These are phyloP conservation scores for Apamea crenata DNA, from an alignment of 2,888 invertebrate genomes.

Conservation along the genomic window DNA sequence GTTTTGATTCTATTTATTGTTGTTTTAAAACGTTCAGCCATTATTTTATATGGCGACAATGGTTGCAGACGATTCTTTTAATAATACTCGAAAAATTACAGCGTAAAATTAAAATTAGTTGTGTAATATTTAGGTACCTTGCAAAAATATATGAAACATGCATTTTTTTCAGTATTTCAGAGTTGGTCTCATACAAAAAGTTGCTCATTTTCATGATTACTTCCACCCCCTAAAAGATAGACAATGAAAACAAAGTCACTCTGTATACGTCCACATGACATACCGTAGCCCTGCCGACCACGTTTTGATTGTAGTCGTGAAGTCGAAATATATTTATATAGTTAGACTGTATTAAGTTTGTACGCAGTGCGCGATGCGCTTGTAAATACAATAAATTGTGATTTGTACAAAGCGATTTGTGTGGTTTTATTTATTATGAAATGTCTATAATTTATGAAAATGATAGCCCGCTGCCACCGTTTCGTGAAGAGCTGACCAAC, in stretches of 20 bases:
- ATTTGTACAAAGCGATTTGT: slow-evolving; percentile 81
- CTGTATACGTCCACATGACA: neutral
- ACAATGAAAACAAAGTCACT: neutral
- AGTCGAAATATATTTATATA: slow-evolving; percentile 57
- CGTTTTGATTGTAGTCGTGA: slow-evolving; percentile 44
- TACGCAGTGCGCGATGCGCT: slow-evolving; percentile 61
- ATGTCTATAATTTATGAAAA: too few species aligned
- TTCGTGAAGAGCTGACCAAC: too few species aligned
- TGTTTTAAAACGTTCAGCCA: neutral
- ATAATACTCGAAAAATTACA: neutral
- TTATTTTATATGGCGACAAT: neutral
- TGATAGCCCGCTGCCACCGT: too few species aligned
- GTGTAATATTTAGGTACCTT: neutral
- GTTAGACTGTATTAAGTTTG: slow-evolving; percentile 55
- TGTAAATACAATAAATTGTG: slow-evolving; percentile 80
- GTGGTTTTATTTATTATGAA: slow-evolving; percentile 67
- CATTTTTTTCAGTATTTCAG: neutral
- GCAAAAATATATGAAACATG: neutral
- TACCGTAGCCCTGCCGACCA: slow-evolving; percentile 10
- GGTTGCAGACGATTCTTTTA: neutral
- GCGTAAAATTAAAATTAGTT: neutral
- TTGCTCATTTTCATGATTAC: neutral
- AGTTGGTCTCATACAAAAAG: neutral
- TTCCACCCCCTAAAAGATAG: neutral
- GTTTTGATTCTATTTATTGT: neutral